These are phyloP conservation scores for Percina caprodes DNA, from an alignment of 2,113 vertebrate species.

Conservation along the genomic window DNA sequence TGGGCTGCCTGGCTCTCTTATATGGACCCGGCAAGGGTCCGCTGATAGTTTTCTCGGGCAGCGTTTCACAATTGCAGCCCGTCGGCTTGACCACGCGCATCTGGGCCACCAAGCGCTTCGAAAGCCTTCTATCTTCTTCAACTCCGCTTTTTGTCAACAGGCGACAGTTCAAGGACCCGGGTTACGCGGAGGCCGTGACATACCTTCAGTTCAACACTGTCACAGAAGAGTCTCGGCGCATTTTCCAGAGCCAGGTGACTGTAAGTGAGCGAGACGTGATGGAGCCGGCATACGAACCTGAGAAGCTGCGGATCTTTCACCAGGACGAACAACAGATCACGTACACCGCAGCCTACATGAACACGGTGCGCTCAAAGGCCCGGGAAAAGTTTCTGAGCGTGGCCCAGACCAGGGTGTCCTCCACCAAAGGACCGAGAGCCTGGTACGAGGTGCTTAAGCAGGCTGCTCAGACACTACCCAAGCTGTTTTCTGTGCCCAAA, in stretches of 20 bases:
- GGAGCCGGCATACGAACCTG: background rate
- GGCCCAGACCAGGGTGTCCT: rapidly evolving
- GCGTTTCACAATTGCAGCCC: slow-evolving; percentile 13
- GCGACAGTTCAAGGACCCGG: slow-evolving; percentile 6
- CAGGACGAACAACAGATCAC: background rate
- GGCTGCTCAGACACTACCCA: background rate
- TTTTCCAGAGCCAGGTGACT: background rate
- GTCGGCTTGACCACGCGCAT: background rate
- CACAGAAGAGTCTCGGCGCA: background rate
- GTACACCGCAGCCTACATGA: background rate
- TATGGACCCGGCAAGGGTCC: slow-evolving; percentile 1
- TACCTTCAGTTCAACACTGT: slow-evolving; percentile 35
- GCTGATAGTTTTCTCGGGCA: slow-evolving; percentile 6
- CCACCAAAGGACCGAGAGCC: background rate
- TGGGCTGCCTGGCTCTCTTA: background rate
- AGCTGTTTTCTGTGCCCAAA: background rate
- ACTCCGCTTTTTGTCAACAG: slow-evolving; percentile 29
- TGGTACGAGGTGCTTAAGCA: background rate
- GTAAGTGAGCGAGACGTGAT: background rate
- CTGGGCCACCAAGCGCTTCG: slow-evolving; percentile 3
- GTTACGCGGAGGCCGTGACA: background rate
- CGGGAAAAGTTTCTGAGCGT: background rate
- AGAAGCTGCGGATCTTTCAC: slow-evolving; percentile 14
- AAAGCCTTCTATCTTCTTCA: background rate
- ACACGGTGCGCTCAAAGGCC: too few species aligned